Conservation (phyloP, 2,113 vertebrate species). For the Vireo altiloquus region DNA sequence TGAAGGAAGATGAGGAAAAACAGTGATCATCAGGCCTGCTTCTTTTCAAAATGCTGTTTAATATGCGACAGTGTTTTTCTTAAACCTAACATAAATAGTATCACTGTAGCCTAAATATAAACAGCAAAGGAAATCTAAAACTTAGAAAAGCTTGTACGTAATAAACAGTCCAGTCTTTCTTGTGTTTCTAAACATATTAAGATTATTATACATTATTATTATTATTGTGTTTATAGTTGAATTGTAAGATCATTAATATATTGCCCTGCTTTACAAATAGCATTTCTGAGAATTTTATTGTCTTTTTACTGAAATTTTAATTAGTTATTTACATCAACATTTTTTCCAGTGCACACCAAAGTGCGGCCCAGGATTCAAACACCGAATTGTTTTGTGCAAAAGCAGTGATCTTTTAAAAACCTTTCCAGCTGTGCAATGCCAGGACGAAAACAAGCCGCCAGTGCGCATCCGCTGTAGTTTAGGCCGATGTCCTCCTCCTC, state of each 20-base stretch:
- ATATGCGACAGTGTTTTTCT: not conserved
- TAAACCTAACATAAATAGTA: not conserved
- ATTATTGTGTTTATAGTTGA: not conserved
- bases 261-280: not conserved
- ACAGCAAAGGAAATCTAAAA: not conserved
- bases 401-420: conserved; percentile 93
- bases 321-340: not conserved
- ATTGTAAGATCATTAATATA: not conserved
- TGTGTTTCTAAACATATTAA: not conserved
- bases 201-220: not conserved
- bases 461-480: conserved; percentile 91
- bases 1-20: not conserved
- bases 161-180: not conserved
- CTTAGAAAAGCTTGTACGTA: not conserved
- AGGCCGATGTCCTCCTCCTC: conserved; percentile 91
- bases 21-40: not conserved
- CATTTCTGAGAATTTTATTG: not conserved
- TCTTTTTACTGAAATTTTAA: not conserved
- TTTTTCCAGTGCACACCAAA: conserved; percentile 87
- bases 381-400: conserved; percentile 94
- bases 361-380: conserved; percentile 94
- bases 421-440: conserved; percentile 85
- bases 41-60: not conserved
- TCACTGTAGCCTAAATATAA: not conserved
- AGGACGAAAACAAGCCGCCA: conserved; percentile 87